Percentiles rank a stretch among this genome's conserved stretches.
These are phyloP conservation scores for Drosophila mimica DNA, from an alignment of 2,888 invertebrate genomes.

Conservation along the genomic window DNA sequence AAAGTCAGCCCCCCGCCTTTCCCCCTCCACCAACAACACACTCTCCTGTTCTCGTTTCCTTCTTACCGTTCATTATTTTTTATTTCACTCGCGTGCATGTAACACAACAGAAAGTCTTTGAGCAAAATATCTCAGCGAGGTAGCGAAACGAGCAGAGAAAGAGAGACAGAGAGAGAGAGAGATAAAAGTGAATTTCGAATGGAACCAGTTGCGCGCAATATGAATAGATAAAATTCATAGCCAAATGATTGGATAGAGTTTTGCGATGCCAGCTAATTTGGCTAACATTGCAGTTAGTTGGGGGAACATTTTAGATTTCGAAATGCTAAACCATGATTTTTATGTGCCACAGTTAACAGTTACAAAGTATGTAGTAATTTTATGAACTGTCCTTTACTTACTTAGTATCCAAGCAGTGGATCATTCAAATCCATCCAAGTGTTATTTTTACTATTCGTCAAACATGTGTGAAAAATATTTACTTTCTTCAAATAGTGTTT, in stretches of 20 bases:
- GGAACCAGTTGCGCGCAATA: constrained; percentile 22
- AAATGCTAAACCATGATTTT: neutral
- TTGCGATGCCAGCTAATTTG: constrained; percentile 26
- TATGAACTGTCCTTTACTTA: too few relatives aligned
- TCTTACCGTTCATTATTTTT: constrained; percentile 62
- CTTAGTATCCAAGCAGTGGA: too few relatives aligned
- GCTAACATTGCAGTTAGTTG: neutral
- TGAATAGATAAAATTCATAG: constrained; percentile 40
- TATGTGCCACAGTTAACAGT: neutral
- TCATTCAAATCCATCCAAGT: too few relatives aligned
- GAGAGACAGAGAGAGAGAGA: neutral
- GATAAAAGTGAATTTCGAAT: neutral
- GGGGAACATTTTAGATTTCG: neutral
- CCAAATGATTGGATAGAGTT: constrained; percentile 26
- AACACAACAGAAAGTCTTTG: constrained; percentile 50
- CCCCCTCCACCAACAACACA: too few relatives aligned
- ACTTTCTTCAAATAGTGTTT: too few relatives aligned
- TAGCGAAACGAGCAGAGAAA: constrained; percentile 2
- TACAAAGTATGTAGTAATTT: neutral
- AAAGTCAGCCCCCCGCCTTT: constrained; percentile 22
- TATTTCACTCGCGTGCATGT: constrained; percentile 71
- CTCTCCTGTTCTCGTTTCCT: constrained; percentile 5
- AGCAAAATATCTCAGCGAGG: constrained; percentile 47
- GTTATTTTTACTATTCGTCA: too few relatives aligned
- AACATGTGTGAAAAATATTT: too few relatives aligned